Evolutionary conservation across 2,113 vertebrate genomes (phyloP), one percentile per base, ranked within the genome.

Genomic region (Nipponia nippon): DNA sequence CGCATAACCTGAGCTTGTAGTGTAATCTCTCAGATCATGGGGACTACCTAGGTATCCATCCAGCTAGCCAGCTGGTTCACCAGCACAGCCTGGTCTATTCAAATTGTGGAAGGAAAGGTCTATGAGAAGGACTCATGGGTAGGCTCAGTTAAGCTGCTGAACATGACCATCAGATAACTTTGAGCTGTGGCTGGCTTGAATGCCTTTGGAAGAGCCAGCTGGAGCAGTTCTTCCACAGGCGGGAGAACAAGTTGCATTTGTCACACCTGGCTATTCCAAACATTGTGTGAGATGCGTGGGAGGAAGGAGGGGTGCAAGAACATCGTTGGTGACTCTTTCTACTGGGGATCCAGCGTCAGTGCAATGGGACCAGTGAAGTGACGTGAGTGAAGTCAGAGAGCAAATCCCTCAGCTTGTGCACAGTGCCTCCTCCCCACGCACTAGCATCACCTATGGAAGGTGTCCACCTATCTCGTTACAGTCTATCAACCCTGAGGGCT

Each of bases 141-240:
- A 42, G 29, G 16, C 25, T 87, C 38, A 15, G 0, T 62, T 78
- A 44, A 87, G 85, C 40, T 73, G 76, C 79, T 81, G 66, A 44
- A 11, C 16, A n/a, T 58, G 85, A 50, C 92, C 87, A 91, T 76
- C 92, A 94, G 92, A 94, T 95, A 85, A 92, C 66, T 79, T 30
- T 2, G 66, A 83, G 90, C 30, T 58, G 66, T 16, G 83, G 70
- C 78, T 94, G 81, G n/a, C 40, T 52, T 47, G 66, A 44, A 16
- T 88, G 76, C 6, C 0, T 29, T 96, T 53, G 66, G 62, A 80
- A 66, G 42, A 96, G 80, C 90, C 93, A 94, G 92, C 75, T 83
- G 82, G 87, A 92, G 85, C 90, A 73, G 92, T 78, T 94, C 69
- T 88, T 59, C 61, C 52, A 73, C 55, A 36, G 75, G 67, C 9